Percentiles rank a stretch among this genome's conserved stretches.
phyloP scores from a whole-genome alignment of 2,113 vertebrate genomes.

The Myiagra hebetior region DNA sequence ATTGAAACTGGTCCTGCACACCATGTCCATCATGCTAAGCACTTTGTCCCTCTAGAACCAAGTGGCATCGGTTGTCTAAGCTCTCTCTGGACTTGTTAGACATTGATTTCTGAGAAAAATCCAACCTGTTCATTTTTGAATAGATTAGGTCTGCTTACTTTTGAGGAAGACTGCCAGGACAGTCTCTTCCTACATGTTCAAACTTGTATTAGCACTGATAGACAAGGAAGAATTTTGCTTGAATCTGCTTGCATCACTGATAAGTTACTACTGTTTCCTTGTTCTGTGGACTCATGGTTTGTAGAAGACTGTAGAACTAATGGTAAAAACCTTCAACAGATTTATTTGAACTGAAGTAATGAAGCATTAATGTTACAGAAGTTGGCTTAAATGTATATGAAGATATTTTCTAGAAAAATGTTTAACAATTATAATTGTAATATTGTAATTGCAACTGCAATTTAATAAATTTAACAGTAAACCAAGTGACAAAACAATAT shows the following conservation, averaged over 20 bases:
- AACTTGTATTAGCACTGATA: not conserved
- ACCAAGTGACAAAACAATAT: not conserved
- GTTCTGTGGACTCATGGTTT: not conserved
- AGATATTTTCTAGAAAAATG: not conserved
- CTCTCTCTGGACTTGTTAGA: not conserved
- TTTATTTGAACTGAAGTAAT: not conserved
- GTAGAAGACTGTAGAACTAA: not conserved
- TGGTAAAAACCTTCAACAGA: not conserved
- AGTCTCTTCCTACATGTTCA: not conserved
- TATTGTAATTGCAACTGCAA: not conserved
- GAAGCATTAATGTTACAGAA: not conserved
- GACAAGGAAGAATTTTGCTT: not conserved
- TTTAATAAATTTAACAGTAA: not conserved
- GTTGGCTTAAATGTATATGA: not conserved
- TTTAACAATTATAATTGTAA: not conserved
- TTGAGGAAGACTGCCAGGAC: not conserved
- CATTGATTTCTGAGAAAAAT: not conserved
- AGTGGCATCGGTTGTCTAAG: not conserved
- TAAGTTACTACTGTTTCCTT: not conserved
- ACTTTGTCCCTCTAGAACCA: not conserved
- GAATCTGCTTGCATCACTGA: not conserved
- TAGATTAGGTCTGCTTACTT: not conserved
- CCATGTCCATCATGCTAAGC: not conserved
- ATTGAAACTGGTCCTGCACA: not conserved
- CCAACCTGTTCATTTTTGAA: not conserved